Evolutionary conservation across 64 coral and sea anemone genomes (phyloP), one percentile per base, ranked within the genome.

Genomic region (Catalaphyllia jardinei): DNA sequence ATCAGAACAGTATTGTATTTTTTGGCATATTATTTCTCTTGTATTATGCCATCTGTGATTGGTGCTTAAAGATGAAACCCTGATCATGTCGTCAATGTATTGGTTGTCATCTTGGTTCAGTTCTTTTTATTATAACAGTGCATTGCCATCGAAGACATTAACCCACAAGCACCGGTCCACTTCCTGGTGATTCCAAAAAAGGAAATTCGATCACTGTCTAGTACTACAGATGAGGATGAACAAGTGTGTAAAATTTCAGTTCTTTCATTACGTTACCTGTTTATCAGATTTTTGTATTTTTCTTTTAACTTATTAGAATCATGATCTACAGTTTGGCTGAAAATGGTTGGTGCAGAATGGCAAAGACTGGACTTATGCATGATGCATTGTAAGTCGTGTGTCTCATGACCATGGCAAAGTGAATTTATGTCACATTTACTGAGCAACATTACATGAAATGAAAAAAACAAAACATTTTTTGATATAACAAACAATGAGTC

Each of bases 141-240:
- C 75, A 88, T 95, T 76, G 93, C 93, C 22, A 88, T 91, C 46
- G 77, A 75, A 77, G 93, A 92, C 86, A 91, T 95, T 22, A 95
- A 88, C 19, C 93, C 93, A 35, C 93, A 95, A 88, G 89, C 93
- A 10, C 85, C 85, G 4, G 85, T 95, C 13, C 93, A 95, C 51
- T 67, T 95, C 35, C 71, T 95, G 29, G 78, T 95, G 24, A 92
- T 95, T 19, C 93, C 93, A 8, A 95, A 92, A 42, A 91, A 91
- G 35, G 76, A 75, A 12, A 74, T 91, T 11, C 67, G 78, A 76
- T 80, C 29, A 51, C 78, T 95, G 50, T 87, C 89, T 6, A 22
- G 25, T 5, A 29, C 89, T 77, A 50, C 86, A 31, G 86, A 91
- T 16, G 19, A 31, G 15, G 78, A 95, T 88, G 85, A 83, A 10